Evolutionary conservation across 2,113 vertebrate genomes (phyloP).

Genomic region (Mungos mungo): DNA sequence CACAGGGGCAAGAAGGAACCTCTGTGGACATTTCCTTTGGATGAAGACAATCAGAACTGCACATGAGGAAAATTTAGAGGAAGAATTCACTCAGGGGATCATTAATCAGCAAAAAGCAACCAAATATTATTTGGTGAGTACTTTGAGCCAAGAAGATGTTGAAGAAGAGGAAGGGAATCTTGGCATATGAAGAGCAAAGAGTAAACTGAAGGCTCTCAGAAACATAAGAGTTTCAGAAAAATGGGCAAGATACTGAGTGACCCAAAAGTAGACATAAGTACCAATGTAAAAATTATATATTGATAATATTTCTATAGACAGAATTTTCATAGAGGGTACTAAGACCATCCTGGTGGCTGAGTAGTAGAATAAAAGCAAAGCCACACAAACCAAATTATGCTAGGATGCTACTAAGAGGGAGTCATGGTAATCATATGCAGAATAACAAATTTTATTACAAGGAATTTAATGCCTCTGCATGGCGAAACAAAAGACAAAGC

Average conservation of each 20-base stretch:
- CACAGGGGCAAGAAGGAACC: fast-evolving
- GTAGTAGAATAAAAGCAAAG: neutral
- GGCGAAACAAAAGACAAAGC: neutral
- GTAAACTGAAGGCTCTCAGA: neutral
- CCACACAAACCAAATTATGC: neutral
- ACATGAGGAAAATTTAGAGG: neutral
- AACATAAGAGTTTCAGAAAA: neutral
- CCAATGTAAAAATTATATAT: neutral
- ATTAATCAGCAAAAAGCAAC: neutral
- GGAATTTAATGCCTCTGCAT: neutral
- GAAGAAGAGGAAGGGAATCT: neutral
- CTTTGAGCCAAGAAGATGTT: neutral
- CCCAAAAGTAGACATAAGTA: neutral
- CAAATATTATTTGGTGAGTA: neutral
- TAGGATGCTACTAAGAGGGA: neutral
- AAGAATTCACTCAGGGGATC: neutral
- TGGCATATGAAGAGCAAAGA: neutral
- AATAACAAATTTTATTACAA: neutral
- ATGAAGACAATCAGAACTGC: neutral
- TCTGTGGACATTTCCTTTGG: neutral
- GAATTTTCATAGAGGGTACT: neutral
- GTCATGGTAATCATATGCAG: neutral
- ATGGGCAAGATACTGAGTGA: neutral
- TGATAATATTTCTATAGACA: neutral
- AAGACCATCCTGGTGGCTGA: neutral